A percentile compares a stretch with the other conserved stretches of the same genome.
Evolutionary conservation across 2,888 invertebrate genomes (phyloP).

Genomic region (Zygothrica quintamaculata): DNA sequence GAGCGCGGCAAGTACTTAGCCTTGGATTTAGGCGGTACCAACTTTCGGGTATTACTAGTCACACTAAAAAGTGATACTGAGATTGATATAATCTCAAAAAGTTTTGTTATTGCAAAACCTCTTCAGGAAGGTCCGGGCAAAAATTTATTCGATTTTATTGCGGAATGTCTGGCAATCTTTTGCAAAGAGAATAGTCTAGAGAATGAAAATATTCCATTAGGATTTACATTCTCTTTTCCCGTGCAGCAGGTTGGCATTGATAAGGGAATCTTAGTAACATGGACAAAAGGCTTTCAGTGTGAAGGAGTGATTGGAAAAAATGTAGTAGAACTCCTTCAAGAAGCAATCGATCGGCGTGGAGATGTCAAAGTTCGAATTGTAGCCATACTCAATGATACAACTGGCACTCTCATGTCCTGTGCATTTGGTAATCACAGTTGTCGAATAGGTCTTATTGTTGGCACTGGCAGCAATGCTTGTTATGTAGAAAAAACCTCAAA

Average conservation of each 20-base stretch:
- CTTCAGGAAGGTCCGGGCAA: slow-evolving; percentile 95
- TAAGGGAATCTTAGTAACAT: slow-evolving; percentile 91
- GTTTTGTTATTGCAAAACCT: slow-evolving; percentile 94
- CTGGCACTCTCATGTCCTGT: slow-evolving; percentile 96
- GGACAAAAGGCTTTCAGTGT: slow-evolving; percentile 98
- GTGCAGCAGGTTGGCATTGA: slow-evolving; percentile 93
- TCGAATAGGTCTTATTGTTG: slow-evolving; percentile 89
- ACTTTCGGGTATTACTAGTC: slow-evolving; percentile 96
- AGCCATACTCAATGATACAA: slow-evolving; percentile 96
- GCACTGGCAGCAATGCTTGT: slow-evolving; percentile 97
- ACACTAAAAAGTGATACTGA: slow-evolving; percentile 89
- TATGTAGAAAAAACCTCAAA: slow-evolving; percentile 92
- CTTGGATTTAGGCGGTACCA: slow-evolving; percentile 97
- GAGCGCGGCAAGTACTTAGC: slow-evolving; percentile 97
- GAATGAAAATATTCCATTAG: slow-evolving; percentile 91
- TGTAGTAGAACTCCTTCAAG: slow-evolving; percentile 93
- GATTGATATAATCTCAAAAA: slow-evolving; percentile 96
- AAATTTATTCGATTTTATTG: slow-evolving; percentile 96
- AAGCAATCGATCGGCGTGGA: slow-evolving; percentile 92
- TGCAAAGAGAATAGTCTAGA: slow-evolving; percentile 90
- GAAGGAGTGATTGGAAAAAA: slow-evolving; percentile 94
- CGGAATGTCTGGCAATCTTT: slow-evolving; percentile 94
- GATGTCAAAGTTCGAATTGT: slow-evolving; percentile 92
- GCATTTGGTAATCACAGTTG: slow-evolving; percentile 91
- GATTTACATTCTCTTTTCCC: slow-evolving; percentile 98